Base-by-base conservation (phyloP, 2,888 invertebrate genomes). In the Stenichneumon culpator region DNA sequence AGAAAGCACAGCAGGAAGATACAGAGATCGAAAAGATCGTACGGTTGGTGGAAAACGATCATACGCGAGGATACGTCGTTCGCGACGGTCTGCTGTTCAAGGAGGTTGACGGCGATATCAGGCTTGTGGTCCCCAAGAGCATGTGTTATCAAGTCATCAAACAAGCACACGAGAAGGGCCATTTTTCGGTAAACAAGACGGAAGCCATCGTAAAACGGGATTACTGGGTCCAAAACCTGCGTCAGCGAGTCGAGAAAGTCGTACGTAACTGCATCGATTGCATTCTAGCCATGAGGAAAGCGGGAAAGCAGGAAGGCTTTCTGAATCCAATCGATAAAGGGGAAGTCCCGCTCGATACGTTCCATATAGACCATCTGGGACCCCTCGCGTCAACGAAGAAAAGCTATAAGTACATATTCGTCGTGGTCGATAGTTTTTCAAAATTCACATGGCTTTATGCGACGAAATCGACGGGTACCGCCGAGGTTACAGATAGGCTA, bases 371-470 rank as follows among this genome's bases (percentile, higher is more conserved):
- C 52, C 86, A 86, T 47, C 22, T 88, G 19, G 84, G 83, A 14
- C 86, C 82, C 11, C 14, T 86, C 57, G 22, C 79, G 1, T 19
- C 80, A 0, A 86, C 82, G 14, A 82, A 79, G 32, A 86, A 88
- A 28, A 80, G 47, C 14, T 87, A 88, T 22, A 36, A 73, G 7
- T 72, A 87, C 44, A 79, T 88, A 11, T 60, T 87, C 4, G 84
- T 73, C 3, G 84, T 86, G 1, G 73, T 85, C 0, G 85, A 85
- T 28, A 73, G 79, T 0, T 88, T 85, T 60, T 60, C 75, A 0
- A 86, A 87, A 36, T 88, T 87, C 44, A 74, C 79, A 0, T 87
- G 86, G 87, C 72, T 87, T 0, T 87, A 88, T 25, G 67, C 86
- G 11, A 86, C 85, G 2, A 83, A 77, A 28, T 79, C 86, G 1